These are phyloP conservation scores for Heliconius hermathena DNA, from an alignment of 1,140 invertebrate species.

Conservation along the genomic window DNA sequence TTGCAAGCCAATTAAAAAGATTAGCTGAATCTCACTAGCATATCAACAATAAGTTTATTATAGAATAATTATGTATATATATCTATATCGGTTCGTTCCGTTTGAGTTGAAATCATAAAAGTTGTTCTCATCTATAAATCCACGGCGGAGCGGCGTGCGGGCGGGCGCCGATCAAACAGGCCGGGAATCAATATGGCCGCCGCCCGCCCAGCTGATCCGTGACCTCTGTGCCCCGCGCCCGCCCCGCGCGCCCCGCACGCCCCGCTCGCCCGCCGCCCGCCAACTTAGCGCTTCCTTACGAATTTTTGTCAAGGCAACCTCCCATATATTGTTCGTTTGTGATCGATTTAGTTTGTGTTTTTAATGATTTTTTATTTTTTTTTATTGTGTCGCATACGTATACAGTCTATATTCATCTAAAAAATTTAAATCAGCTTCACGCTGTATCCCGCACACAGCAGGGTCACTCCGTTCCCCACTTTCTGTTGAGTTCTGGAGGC, in stretches of 20 bases:
- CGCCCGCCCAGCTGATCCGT: slow-evolving; percentile 76
- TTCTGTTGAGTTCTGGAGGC: too few relatives aligned
- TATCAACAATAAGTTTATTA: slow-evolving; percentile 18
- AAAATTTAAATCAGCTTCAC: too few relatives aligned
- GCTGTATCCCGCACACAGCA: too few relatives aligned
- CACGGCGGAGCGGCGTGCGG: slow-evolving; percentile 54
- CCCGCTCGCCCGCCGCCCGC: slow-evolving; percentile 46
- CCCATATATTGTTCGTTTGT: slow-evolving; percentile 41
- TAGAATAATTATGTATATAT: slow-evolving; percentile 29
- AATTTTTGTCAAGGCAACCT: slow-evolving; percentile 44
- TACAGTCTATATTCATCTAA: too few relatives aligned
- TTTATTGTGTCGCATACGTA: background rate
- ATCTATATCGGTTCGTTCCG: slow-evolving; percentile 57
- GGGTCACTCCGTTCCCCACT: too few relatives aligned
- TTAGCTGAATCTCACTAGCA: background rate
- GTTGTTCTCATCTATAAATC: slow-evolving; percentile 79
- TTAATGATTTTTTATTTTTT: slow-evolving; percentile 16
- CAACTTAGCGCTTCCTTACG: slow-evolving; percentile 60
- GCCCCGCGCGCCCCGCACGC: slow-evolving; percentile 39
- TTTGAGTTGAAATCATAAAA: slow-evolving; percentile 81
- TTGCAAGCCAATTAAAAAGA: background rate
- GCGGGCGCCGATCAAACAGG: slow-evolving; percentile 77
- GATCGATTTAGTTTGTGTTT: slow-evolving; percentile 29
- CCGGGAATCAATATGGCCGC: slow-evolving; percentile 79
- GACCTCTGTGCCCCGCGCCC: slow-evolving; percentile 70